Evolutionary conservation across 2,888 invertebrate species (phyloP).

Genomic region (Myopa tessellatipennis): DNA sequence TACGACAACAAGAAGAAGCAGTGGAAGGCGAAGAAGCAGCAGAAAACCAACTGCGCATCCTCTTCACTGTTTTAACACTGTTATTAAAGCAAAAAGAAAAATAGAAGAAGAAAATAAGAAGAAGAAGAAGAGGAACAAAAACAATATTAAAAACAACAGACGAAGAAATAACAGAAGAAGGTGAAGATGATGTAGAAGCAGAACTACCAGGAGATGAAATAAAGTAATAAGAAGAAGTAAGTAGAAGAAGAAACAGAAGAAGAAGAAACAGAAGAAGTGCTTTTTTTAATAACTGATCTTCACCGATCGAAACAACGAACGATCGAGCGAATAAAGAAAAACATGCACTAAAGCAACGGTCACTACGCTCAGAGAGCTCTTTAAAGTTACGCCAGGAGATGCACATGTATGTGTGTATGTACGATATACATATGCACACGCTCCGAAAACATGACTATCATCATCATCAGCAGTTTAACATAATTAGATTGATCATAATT

Average conservation of each 20-base stretch:
- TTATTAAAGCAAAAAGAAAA: not conserved
- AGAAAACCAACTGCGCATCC: slow-evolving; percentile 2
- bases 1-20: slow-evolving; percentile 22
- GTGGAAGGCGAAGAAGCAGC: slow-evolving; percentile 23
- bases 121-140: not conserved
- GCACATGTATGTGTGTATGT: not conserved
- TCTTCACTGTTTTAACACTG: not conserved
- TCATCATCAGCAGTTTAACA: slow-evolving; percentile 3
- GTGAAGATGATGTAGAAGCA: slow-evolving; percentile 8
- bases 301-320: not conserved
- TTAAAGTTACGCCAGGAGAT: no score
- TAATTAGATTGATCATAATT: no score
- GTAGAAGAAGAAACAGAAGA: not conserved
- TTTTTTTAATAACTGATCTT: not conserved
- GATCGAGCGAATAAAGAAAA: not conserved
- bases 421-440: no score
- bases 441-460: not conserved
- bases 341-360: not conserved
- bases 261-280: not conserved
- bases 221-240: not conserved
- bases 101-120: not conserved
- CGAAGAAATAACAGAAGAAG: slow-evolving; percentile 5
- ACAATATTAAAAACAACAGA: not conserved
- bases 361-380: no score
- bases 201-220: no score